Conservation (phyloP, 2,797 vertebrate species). For the Hephaestus fuliginosus region DNA sequence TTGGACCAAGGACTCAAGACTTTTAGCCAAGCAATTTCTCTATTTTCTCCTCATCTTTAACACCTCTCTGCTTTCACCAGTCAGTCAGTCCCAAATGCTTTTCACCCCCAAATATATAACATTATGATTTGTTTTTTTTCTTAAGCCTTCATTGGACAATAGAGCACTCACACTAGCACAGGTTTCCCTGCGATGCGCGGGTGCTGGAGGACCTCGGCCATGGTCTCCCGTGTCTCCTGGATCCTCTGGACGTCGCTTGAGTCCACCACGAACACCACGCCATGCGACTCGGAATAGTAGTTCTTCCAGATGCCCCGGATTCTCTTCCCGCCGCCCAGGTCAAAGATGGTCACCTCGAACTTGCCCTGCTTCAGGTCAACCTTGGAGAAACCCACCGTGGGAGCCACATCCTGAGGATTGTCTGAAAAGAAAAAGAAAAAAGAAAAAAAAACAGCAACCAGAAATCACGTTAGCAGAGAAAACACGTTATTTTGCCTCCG, state of each 20-base stretch:
- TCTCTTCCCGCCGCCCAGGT: conserved; percentile 87
- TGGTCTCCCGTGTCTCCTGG: conserved; percentile 87
- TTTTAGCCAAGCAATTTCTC: conserved; percentile 6
- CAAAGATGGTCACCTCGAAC: conserved; percentile 91
- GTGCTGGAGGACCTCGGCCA: conserved; percentile 89
- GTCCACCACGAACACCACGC: conserved; percentile 92
- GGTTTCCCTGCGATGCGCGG: conserved; percentile 90
- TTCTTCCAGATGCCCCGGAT: conserved; percentile 89
- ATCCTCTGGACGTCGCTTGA: conserved; percentile 88
- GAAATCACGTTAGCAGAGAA: not conserved
- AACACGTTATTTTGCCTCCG: not conserved
- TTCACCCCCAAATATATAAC: not conserved
- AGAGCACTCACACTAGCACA: conserved; percentile 89
- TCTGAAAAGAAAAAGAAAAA: conserved; percentile 63
- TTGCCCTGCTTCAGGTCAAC: conserved; percentile 89
- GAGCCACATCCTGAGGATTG: conserved; percentile 84
- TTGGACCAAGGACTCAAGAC: not conserved
- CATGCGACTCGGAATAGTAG: conserved; percentile 89
- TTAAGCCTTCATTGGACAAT: not conserved
- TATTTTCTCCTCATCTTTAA: not conserved
- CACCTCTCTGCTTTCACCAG: not conserved
- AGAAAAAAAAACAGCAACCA: not conserved
- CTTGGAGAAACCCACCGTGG: conserved; percentile 86
- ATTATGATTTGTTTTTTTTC: no score
- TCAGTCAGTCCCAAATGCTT: not conserved